Evolutionary conservation across 2,888 invertebrate genomes (phyloP), one percentile per base, ranked within the genome.

Genomic region (Pollenia griseotomentosa): DNA sequence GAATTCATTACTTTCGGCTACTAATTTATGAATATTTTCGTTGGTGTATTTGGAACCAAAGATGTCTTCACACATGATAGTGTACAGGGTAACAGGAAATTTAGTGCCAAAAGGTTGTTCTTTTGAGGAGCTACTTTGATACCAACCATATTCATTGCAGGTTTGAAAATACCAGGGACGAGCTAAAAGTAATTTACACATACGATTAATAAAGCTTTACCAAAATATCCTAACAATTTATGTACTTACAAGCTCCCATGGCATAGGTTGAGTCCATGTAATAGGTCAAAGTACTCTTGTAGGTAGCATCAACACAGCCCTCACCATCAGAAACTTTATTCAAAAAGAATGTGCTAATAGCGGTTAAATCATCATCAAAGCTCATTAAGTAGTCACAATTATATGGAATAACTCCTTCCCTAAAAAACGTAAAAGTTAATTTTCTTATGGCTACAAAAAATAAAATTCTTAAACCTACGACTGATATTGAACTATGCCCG

Each of bases 71-170:
- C 93, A 93, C 11, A 91, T 53, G n/a, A 88, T 90, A 11, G 90
- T 88, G 65, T 91, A 91, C 2, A 92, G 82, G 3, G 89, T 85
- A n/a, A 89, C 90, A 1, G 93, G 93, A 82, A 92, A 92, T 51
- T 89, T 90, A 7, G 65, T 90, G 23, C 93, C 93, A 14, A 95
- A 95, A 0, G 96, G 96, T 86, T 96, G 95, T 0, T 93, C 91
- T 0, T 89, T 70, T 12, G 95, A 95, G 85, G 94, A 95, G 0
- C 97, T 96, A 3, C 96, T 96, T 94, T 97, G 97, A 93, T 95
- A 97, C 94, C 96, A 97, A 77, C 97, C 98, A 92, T 95, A 97
- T 94, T 98, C 97, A 73, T 96, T 96, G 92, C 98, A 98, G 0
- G 97, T 97, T 93, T 98, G 97, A 92, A 96, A 97, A 2, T 94